A percentile compares a stretch with the other conserved stretches of the same genome.
Evolutionary conservation across 2,888 invertebrate species (phyloP).

Genomic region (Eilema caniola): DNA sequence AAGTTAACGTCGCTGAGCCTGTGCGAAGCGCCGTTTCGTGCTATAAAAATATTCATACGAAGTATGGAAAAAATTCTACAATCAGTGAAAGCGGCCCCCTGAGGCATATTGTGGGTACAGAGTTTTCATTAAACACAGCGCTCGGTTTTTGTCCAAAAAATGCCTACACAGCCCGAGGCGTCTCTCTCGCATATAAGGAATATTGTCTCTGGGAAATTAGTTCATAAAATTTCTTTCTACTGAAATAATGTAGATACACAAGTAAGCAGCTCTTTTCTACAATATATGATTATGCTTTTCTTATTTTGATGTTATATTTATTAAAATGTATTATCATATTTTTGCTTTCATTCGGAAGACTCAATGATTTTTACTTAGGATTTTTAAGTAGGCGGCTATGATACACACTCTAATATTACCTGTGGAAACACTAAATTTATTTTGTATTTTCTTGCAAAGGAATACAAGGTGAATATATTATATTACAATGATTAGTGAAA

Average conservation of each 20-base stretch:
- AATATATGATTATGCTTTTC: slow-evolving; percentile 57
- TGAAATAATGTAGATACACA: slow-evolving; percentile 61
- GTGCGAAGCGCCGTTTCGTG: slow-evolving; percentile 51
- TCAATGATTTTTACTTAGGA: slow-evolving; percentile 21
- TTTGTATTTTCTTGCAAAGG: too few species aligned
- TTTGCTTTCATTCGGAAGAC: slow-evolving; percentile 31
- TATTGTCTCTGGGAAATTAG: slow-evolving; percentile 84
- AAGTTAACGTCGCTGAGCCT: slow-evolving; percentile 48
- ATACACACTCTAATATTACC: background rate
- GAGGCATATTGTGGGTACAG: slow-evolving; percentile 79
- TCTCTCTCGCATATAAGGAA: slow-evolving; percentile 77
- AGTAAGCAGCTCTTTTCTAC: slow-evolving; percentile 53
- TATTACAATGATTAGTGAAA: background rate
- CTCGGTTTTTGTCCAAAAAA: slow-evolving; percentile 78
- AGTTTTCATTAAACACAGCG: slow-evolving; percentile 84
- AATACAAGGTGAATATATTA: background rate
- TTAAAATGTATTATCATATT: slow-evolving; percentile 34
- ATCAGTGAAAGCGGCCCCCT: slow-evolving; percentile 81
- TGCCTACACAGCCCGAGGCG: slow-evolving; percentile 75
- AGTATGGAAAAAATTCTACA: slow-evolving; percentile 77
- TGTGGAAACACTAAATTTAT: too few species aligned
- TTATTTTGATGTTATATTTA: background rate
- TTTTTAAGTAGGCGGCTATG: slow-evolving; percentile 25
- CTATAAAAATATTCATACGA: slow-evolving; percentile 77
- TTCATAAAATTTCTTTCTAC: slow-evolving; percentile 79